Conservation (phyloP, 2,797 vertebrate species). For the Chrosomus eos region DNA sequence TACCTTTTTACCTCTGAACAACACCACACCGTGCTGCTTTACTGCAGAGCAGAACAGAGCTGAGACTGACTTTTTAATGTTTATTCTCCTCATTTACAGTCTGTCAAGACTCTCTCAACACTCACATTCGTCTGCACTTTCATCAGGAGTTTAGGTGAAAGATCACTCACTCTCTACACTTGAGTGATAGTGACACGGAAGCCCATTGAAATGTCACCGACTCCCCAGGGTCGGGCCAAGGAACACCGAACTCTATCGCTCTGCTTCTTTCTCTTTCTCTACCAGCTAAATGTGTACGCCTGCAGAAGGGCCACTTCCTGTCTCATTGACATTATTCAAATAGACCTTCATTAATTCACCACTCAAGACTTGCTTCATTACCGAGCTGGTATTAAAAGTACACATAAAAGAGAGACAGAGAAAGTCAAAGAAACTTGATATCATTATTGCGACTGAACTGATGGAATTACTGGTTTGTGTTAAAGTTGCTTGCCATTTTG, state of each 20-base stretch:
- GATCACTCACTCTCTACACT: conserved; percentile 46
- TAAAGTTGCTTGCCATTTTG: conserved; percentile 15
- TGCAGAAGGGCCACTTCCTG: conserved; percentile 20
- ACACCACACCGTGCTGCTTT: neutral
- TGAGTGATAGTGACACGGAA: conserved; percentile 71
- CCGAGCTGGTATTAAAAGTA: conserved; percentile 18
- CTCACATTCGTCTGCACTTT: conserved; percentile 6
- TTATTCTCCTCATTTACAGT: conserved; percentile 16
- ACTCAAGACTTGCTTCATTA: conserved; percentile 23
- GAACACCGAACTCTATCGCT: conserved; percentile 70
- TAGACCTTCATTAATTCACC: conserved; percentile 27
- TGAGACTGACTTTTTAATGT: conserved; percentile 8
- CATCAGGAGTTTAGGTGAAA: conserved; percentile 36
- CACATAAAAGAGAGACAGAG: neutral
- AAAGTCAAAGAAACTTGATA: neutral
- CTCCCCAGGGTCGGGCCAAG: conserved; percentile 70
- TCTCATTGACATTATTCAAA: conserved; percentile 37
- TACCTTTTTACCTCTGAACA: neutral
- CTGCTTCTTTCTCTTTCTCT: conserved; percentile 60
- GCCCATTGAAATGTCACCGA: conserved; percentile 76
- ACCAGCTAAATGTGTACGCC: conserved; percentile 1
- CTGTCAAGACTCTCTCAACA: conserved; percentile 19
- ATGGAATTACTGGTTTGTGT: neutral
- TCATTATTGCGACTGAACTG: neutral
- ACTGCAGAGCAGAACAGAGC: neutral